Base-by-base conservation (phyloP, 2,888 invertebrate genomes). In the Drosophila merina region DNA sequence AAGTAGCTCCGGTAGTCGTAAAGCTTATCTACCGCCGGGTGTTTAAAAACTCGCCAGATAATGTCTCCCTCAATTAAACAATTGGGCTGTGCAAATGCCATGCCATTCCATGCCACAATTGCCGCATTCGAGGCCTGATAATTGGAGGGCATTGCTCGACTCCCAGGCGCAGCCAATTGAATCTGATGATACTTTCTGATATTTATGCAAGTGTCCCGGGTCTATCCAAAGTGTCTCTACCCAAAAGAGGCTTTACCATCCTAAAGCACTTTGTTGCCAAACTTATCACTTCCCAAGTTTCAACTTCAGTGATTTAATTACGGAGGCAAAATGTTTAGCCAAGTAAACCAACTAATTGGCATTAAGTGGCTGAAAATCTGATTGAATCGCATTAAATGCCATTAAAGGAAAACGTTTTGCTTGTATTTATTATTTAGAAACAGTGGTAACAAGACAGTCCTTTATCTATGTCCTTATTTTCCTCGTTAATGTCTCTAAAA, bases 251-350 rank as follows among this genome's bases (percentile, higher is more conserved):
- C 20, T 20, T 20, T 20, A 20, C 20, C 20, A 20, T 2, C 2
- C 20, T 2, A 20, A 20, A 20, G 20, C 14, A 14, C 14, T 14
- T 14, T 14, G 1, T 14, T 14, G 14, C 20, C 20, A 20, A 20
- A 20, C 20, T 20, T 20, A 20, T 20, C 20, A 51, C 49, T 51
- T 25, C 28, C 45, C 33, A 48, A 60, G 14, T 74, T 82, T 77
- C 71, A 62, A 77, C 72, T 72, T 85, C 75, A 76, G 62, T 82
- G 83, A 69, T 48, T 81, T 64, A 38, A 49, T 63, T 64, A 44
- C 55, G 50, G 50, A 6, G n/a, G 36, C 6, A 36, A 0, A 36
- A 12, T 36, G 45, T 45, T 30, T 25, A 25, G 54, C 64, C 74
- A 25, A 48, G 31, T 54, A 59, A 50, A 20, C 40, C 60, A 56